Evolutionary conservation across 2,888 invertebrate genomes (phyloP), one percentile per base, ranked within the genome.

Genomic region (Drosophila borealis): DNA sequence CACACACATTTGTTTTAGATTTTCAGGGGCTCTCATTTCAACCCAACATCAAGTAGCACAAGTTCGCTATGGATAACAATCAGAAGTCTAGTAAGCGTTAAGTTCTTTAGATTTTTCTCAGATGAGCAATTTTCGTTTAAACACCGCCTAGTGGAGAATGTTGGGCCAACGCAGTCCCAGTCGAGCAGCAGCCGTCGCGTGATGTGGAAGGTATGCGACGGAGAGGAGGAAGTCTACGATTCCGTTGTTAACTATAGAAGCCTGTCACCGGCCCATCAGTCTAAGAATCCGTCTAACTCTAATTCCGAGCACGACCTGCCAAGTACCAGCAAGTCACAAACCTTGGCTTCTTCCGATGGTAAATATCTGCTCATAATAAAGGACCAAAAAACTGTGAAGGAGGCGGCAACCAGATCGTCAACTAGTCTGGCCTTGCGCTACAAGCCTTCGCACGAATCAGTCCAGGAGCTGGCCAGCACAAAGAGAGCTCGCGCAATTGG

Each of bases 201-300:
- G 17, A 73, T 84, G 74, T 85, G 89, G 85, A 78, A 78, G 25
- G 63, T 65, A 2, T 37, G 14, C 36, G 65, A 65, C 4, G 66
- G 55, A 4, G 88, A 81, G 2, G 85, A 77, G 56, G 85, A 85
- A 54, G 73, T 75, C 17, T 85, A 62, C 11, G 71, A 87, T 25
- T 79, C 84, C 5, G 45, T 84, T 33, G 87, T 88, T 14, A 86
- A 68, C 46, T 88, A 86, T 33, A 55, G 66, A 9, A 66, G 68
- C 1, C 10, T 71, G 9, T 53, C 60, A 4, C 41, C 25, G 41
- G 6, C 34, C 9, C 56, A 44, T 25, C 36, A 21, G 0, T 11
- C 21, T 10, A 29, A 11, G 8, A 13, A 37, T 9, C 46, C 70
- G 0, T 29, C 44, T 1, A 69, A 13, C 19, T 21, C 46, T 17